A percentile compares a stretch with the other conserved stretches of the same genome.
Conservation (phyloP, 2,797 vertebrate species). For the Sarcoramphus papa region DNA sequence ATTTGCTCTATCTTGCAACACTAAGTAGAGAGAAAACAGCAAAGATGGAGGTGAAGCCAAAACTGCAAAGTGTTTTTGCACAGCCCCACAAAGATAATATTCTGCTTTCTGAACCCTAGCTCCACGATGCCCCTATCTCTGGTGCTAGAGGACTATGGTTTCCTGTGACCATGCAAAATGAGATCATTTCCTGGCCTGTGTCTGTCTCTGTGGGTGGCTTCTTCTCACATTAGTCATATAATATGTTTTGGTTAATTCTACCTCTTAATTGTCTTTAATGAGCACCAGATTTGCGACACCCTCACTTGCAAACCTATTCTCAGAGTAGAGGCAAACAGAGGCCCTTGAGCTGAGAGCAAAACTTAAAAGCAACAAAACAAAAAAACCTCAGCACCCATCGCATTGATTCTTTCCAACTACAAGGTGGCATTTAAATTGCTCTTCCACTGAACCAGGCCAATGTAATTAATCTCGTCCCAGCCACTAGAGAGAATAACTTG, state of each 20-base stretch:
- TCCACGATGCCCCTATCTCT: background rate
- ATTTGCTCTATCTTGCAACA: slow-evolving; percentile 7
- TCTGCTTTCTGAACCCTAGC: background rate
- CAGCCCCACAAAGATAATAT: background rate
- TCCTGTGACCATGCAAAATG: slow-evolving; percentile 57
- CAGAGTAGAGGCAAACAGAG: slow-evolving; percentile 46
- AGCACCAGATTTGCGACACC: slow-evolving; percentile 77
- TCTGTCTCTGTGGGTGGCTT: slow-evolving; percentile 84
- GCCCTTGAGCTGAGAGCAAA: slow-evolving; percentile 49
- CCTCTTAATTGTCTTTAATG: slow-evolving; percentile 89
- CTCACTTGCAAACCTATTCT: slow-evolving; percentile 60
- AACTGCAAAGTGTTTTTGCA: background rate
- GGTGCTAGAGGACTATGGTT: slow-evolving; percentile 47
- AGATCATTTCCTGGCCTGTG: slow-evolving; percentile 78
- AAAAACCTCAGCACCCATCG: background rate
- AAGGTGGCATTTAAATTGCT: background rate
- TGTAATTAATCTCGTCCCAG: background rate
- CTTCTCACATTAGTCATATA: slow-evolving; percentile 83
- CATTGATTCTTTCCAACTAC: background rate
- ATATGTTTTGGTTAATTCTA: slow-evolving; percentile 85
- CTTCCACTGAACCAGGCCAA: background rate
- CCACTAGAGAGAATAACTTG: background rate
- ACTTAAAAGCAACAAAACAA: slow-evolving; percentile 2
- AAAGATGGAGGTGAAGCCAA: slow-evolving; percentile 27
- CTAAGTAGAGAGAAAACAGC: background rate